These are phyloP conservation scores for Pachycephala philippinensis DNA, from an alignment of 2,113 vertebrate genomes.

Conservation along the genomic window DNA sequence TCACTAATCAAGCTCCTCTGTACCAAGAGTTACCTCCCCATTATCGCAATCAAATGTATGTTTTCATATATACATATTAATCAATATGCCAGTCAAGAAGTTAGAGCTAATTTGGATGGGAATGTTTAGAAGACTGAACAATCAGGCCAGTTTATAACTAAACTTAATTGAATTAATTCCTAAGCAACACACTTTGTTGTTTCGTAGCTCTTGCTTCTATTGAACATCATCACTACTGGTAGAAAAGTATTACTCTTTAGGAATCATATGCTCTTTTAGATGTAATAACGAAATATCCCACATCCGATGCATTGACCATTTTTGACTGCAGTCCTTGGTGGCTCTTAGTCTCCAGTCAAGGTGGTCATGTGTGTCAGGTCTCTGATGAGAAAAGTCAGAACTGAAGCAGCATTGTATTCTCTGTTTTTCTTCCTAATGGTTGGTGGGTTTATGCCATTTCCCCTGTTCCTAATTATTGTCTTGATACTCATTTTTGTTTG, in stretches of 20 bases:
- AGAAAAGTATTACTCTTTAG: background rate
- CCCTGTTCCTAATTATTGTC: background rate
- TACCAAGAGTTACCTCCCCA: background rate
- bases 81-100: background rate
- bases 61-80: background rate
- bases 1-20: background rate
- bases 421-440: background rate
- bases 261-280: background rate
- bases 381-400: background rate
- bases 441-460: background rate
- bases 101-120: background rate
- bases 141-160: background rate
- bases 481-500: background rate
- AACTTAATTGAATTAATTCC: background rate
- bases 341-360: background rate
- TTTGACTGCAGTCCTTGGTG: background rate
- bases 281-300: background rate
- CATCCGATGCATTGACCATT: background rate
- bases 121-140: background rate
- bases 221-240: background rate
- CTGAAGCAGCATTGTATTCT: background rate
- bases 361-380: background rate
- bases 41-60: background rate
- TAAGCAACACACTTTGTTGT: background rate
- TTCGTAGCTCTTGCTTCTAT: background rate